Evolutionary conservation across 1,140 invertebrate genomes (phyloP).

Genomic region (Nasonia giraulti): DNA sequence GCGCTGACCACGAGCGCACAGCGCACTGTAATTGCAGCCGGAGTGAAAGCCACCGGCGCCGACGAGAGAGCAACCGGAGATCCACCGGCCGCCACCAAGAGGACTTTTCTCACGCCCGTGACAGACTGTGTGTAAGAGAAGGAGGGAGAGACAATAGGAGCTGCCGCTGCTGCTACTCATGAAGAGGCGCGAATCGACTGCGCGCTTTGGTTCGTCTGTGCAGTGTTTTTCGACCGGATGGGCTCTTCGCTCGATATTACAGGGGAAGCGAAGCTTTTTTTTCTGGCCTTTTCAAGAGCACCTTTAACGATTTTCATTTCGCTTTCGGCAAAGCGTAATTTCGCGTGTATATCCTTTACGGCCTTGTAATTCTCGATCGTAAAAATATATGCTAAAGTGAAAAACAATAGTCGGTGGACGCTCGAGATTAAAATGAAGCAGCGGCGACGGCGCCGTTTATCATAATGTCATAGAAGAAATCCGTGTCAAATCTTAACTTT

Average conservation of each 20-base stretch:
- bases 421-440: not conserved
- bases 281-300: too few species aligned
- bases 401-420: not conserved
- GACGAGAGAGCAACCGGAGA: slow-evolving; percentile 46
- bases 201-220: not conserved
- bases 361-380: not conserved
- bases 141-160: slow-evolving; percentile 7
- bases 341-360: not conserved
- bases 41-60: slow-evolving; percentile 59
- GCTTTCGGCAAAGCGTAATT: not conserved
- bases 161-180: too few species aligned
- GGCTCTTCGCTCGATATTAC: too few species aligned
- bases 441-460: too few species aligned
- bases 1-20: slow-evolving; percentile 49
- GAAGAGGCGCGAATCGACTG: not conserved
- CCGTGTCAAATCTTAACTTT: not conserved
- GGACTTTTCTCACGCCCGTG: slow-evolving; percentile 57
- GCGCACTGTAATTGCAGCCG: slow-evolving; percentile 54
- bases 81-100: not conserved
- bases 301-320: not conserved
- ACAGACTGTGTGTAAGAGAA: not conserved
- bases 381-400: not conserved
- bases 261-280: too few species aligned
- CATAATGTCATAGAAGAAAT: slow-evolving; percentile 4
- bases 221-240: not conserved